A percentile compares a stretch with the other conserved stretches of the same genome.
phyloP scores from a whole-genome alignment of 2,797 vertebrate species.

The Amblyraja radiata region DNA sequence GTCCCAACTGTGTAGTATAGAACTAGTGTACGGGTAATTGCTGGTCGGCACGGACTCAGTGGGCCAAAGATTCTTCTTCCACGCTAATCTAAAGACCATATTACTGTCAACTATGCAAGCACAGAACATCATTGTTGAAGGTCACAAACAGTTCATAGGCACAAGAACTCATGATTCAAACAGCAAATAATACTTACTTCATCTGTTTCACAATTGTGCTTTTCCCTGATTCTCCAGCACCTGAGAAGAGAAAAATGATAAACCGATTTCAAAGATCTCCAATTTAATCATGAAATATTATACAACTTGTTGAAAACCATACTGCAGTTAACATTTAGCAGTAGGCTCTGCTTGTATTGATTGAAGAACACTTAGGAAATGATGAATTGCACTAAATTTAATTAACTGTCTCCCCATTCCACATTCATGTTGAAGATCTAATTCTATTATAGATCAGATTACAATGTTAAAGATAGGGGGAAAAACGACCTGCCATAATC shows the following conservation, averaged over 20 bases:
- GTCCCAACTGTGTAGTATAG: too few species aligned
- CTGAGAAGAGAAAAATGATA: constrained; percentile 43
- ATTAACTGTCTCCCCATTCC: background rate
- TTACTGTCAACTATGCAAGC: background rate
- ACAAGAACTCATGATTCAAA: background rate
- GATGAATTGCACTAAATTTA: background rate
- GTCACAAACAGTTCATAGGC: background rate
- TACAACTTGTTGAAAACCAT: background rate
- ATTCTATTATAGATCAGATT: background rate
- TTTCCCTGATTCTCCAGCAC: constrained; percentile 66
- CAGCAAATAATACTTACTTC: constrained; percentile 52
- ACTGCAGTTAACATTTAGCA: background rate
- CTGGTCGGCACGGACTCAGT: too few species aligned
- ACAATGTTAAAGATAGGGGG: background rate
- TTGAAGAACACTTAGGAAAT: constrained; percentile 13
- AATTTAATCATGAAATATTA: background rate
- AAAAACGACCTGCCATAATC: background rate
- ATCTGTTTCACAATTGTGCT: constrained; percentile 61
- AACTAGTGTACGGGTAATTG: too few species aligned
- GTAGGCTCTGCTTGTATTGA: background rate
- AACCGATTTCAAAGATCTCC: background rate
- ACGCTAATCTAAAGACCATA: background rate
- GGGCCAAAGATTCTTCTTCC: too few species aligned
- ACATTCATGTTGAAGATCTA: background rate
- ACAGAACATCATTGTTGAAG: background rate